Conservation (phyloP, 2,888 invertebrate genomes). For the Mycogona germanica region DNA sequence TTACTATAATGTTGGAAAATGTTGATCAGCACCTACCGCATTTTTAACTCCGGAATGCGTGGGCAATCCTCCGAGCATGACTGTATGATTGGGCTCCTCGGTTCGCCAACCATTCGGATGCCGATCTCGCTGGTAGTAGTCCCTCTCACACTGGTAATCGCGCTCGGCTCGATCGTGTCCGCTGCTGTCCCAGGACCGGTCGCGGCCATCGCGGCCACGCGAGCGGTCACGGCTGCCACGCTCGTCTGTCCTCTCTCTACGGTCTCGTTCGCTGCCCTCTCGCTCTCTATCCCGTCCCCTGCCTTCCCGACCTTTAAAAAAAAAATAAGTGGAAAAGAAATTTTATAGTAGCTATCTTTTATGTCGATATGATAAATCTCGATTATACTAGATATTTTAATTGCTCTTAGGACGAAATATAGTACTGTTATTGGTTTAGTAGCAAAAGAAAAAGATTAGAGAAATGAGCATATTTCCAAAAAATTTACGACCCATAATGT, state of each 20-base stretch:
- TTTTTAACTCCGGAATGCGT: slow-evolving; percentile 24
- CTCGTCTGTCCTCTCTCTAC: not conserved
- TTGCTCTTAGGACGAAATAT: too few relatives aligned
- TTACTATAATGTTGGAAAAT: slow-evolving; percentile 14
- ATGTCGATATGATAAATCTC: too few relatives aligned
- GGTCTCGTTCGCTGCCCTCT: slow-evolving; percentile 18
- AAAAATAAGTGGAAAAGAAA: too few relatives aligned
- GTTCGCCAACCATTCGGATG: slow-evolving; percentile 21
- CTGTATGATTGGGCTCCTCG: slow-evolving; percentile 26
- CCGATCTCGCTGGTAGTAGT: not conserved
- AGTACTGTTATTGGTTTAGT: too few relatives aligned
- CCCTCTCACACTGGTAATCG: slow-evolving; percentile 9
- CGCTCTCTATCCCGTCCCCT: slow-evolving; percentile 22
- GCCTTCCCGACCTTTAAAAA: too few relatives aligned
- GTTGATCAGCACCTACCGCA: slow-evolving; percentile 25
- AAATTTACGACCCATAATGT: too few relatives aligned
- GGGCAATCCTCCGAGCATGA: slow-evolving; percentile 26
- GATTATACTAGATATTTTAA: too few relatives aligned
- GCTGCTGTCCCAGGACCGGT: slow-evolving; percentile 18
- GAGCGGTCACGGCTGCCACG: not conserved
- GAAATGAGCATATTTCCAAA: too few relatives aligned
- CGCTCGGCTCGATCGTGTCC: slow-evolving; percentile 21
- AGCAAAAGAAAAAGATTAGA: too few relatives aligned
- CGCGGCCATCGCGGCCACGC: slow-evolving; percentile 17
- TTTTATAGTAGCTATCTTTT: too few relatives aligned